Evolutionary conservation across 2,797 vertebrate genomes (phyloP).

Genomic region (Tauraco hartlaubi): DNA sequence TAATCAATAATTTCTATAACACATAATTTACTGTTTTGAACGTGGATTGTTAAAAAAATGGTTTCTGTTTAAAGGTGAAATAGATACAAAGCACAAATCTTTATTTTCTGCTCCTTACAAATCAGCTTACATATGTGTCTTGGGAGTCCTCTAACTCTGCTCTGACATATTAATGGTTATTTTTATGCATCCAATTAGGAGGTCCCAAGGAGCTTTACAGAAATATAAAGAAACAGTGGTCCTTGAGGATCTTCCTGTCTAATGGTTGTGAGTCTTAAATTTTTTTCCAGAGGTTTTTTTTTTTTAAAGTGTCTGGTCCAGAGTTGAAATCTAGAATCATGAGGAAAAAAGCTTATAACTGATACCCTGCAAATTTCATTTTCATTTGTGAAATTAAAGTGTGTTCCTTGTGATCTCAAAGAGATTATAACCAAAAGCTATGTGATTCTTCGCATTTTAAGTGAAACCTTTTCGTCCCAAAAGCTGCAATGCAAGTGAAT

Average conservation of each 20-base stretch:
- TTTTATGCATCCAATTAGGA: not conserved
- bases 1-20: not conserved
- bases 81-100: not conserved
- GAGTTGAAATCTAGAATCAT: not conserved
- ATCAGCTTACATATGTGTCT: not conserved
- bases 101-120: not conserved
- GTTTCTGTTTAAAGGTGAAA: not conserved
- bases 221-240: not conserved
- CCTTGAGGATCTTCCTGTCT: not conserved
- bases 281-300: not conserved
- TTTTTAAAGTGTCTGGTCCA: not conserved
- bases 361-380: not conserved
- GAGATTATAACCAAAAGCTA: not conserved
- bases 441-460: not conserved
- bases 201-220: not conserved
- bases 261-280: not conserved
- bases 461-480: not conserved
- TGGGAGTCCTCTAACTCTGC: not conserved
- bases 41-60: not conserved
- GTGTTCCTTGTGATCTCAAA: not conserved
- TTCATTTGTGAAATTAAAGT: not conserved
- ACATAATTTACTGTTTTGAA: not conserved
- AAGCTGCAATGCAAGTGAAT: not conserved
- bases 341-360: not conserved
- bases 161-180: not conserved